A percentile compares a stretch with the other conserved stretches of the same genome.
phyloP scores from a whole-genome alignment of 2,797 vertebrate genomes.

The Rhabdomys pumilio region DNA sequence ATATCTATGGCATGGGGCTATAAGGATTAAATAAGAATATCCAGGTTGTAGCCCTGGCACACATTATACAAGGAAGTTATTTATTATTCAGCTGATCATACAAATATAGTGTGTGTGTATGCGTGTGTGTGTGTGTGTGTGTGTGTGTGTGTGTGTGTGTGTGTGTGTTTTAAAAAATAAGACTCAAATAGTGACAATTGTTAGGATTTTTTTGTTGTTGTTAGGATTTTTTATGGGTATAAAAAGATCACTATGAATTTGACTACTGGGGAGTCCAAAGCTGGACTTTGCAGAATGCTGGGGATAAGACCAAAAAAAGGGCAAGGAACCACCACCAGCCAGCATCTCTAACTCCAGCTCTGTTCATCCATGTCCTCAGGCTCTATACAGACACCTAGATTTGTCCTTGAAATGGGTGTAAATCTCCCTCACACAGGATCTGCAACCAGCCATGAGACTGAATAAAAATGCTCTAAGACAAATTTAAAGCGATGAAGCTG shows the following conservation, averaged over 20 bases:
- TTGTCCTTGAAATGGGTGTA: neutral
- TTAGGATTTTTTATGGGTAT: neutral
- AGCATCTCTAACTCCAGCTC: neutral
- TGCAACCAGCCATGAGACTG: neutral
- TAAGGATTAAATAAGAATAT: neutral
- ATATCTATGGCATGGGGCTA: neutral
- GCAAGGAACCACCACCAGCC: neutral
- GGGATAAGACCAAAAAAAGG: neutral
- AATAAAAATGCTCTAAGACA: neutral
- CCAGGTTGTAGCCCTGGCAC: neutral
- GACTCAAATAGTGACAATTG: neutral
- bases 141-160: too few species aligned
- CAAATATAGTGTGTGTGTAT: neutral
- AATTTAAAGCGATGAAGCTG: neutral
- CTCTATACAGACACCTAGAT: accelerated
- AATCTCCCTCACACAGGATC: neutral
- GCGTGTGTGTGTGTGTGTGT: too few species aligned
- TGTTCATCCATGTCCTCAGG: neutral
- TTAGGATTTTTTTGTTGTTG: neutral
- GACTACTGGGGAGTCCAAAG: neutral
- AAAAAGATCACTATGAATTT: neutral
- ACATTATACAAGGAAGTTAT: neutral
- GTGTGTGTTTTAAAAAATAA: too few species aligned
- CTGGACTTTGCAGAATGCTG: too few species aligned
- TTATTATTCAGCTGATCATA: neutral